Evolutionary conservation across 2,888 invertebrate genomes (phyloP), one percentile per base, ranked within the genome.

Genomic region (Dasysyrphus albostriatus): DNA sequence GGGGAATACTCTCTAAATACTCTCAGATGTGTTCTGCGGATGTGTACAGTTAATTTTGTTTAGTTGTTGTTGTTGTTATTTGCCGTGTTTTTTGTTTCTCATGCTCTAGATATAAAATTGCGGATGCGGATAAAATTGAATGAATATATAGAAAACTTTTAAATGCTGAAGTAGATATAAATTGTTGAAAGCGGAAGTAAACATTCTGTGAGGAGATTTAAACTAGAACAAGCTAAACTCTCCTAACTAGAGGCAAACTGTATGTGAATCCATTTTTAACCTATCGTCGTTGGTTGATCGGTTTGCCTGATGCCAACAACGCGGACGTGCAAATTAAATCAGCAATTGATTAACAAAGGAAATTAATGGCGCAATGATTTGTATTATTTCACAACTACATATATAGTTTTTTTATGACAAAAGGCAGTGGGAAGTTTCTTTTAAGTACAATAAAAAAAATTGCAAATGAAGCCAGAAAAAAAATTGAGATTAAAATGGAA

Each of bases 271-370:
- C n/a, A n/a, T 34, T 3, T 58, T 58, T 58, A 34, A 37, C 34
- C 34, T 0, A 9, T 24, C 39, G 5, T 42, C 39, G 24, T 24
- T 24, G 24, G 24, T 3, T 3, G 24, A 16, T 61, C 3, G 19
- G 8, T 19, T 59, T 14, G 19, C 34, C 14, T 42, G 29, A 61
- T 47, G 59, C 44, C 9, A 73, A 59, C 61, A 51, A 70, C 32
- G 2, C 32, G 2, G 32, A 83, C 32, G 56, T 74, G 74, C 63
- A 75, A 79, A 79, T 74, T 79, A 75, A 79, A 79, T 69, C 42
- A 56, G 58, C 29, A 14, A 56, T 12, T 49, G 80, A 79, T 79
- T 70, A 75, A 75, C 49, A 79, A 51, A 63, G 70, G 56, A 75
- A 69, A 78, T 78, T 24, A 42, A 61, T 42, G 29, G 61, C 42